Evolutionary conservation across 2,888 invertebrate genomes (phyloP).

Genomic region (Tenthredo mesomela): DNA sequence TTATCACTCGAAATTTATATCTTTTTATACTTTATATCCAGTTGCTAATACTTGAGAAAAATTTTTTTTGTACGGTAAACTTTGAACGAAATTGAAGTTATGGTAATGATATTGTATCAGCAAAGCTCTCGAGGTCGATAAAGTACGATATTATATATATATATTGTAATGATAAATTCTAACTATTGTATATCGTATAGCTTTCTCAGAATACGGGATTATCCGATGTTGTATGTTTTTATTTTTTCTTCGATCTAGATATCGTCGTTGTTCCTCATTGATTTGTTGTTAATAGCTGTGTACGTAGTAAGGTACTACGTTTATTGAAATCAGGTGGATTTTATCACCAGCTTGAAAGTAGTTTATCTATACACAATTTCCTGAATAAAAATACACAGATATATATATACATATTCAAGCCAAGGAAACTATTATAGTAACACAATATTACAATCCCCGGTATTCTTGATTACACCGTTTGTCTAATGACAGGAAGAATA

Average conservation of each 20-base stretch:
- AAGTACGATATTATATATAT: background rate
- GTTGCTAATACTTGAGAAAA: background rate
- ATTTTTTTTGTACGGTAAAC: background rate
- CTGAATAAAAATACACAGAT: background rate
- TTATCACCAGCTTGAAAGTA: background rate
- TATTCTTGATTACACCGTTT: background rate
- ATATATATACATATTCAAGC: background rate
- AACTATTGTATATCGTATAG: background rate
- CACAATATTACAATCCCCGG: background rate
- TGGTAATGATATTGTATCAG: background rate
- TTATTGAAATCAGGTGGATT: background rate
- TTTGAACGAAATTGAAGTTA: background rate
- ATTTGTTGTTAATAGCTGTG: background rate
- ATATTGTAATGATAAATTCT: conserved; percentile 3
- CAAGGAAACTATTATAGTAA: background rate
- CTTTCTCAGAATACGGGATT: conserved; percentile 25
- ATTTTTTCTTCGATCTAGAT: background rate
- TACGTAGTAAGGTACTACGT: background rate
- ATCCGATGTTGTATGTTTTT: conserved; percentile 7
- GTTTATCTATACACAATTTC: background rate
- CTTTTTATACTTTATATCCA: background rate
- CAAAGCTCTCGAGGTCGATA: background rate
- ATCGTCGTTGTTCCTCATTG: background rate
- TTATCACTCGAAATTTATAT: background rate
- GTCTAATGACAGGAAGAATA: conserved; percentile 21